Conservation (phyloP, 2,888 invertebrate species). For the Philaethria dido region DNA sequence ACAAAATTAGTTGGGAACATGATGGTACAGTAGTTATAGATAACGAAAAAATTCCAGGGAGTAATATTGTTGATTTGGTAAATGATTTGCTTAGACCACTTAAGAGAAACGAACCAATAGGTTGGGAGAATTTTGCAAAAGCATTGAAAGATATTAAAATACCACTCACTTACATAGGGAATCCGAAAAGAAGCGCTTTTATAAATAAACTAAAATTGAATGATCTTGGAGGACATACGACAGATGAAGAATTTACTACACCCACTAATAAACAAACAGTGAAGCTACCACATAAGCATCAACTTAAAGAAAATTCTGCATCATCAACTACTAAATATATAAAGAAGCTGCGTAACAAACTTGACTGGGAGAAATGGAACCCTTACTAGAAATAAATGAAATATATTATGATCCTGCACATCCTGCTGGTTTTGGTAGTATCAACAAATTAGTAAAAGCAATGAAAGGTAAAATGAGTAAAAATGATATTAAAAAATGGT, state of each 20-base stretch:
- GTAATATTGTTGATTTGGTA: constrained; percentile 49
- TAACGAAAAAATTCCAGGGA: constrained; percentile 42
- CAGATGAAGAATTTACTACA: constrained; percentile 11
- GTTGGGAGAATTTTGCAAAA: constrained; percentile 48
- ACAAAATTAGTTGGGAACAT: background rate
- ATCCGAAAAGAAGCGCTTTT: constrained; percentile 43
- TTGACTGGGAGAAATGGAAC: constrained; percentile 50
- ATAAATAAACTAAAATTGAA: constrained; percentile 31
- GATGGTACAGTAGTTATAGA: constrained; percentile 35
- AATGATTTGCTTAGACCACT: constrained; percentile 48
- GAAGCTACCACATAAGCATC: too few relatives aligned
- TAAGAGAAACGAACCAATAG: constrained; percentile 46
- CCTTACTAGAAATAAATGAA: constrained; percentile 48
- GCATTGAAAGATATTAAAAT: constrained; percentile 46
- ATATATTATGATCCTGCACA: constrained; percentile 47
- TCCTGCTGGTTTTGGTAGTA: constrained; percentile 46
- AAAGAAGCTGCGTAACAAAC: constrained; percentile 29
- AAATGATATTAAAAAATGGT: constrained; percentile 42
- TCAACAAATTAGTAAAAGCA: constrained; percentile 41
- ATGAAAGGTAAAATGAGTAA: constrained; percentile 46
- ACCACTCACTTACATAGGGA: constrained; percentile 48
- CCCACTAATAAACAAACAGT: background rate
- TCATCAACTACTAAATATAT: background rate
- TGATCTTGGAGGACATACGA: background rate
- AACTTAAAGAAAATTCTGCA: too few relatives aligned